Evolutionary conservation across 2,113 vertebrate species (phyloP).

Genomic region (Dasyornis broadbenti): DNA sequence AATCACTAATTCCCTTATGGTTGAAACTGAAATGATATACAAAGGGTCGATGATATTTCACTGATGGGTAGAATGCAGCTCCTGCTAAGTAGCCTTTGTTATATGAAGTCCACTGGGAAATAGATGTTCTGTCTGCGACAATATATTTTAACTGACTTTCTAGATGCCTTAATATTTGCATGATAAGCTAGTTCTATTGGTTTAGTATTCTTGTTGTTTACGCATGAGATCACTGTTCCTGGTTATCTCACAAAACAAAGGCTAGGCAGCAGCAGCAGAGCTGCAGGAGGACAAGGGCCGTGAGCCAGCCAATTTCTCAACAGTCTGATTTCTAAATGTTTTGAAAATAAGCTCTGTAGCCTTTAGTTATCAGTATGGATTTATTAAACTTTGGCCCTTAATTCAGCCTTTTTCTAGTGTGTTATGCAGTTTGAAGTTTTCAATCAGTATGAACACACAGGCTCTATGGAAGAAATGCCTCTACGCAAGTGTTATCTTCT

Average conservation of each 20-base stretch:
- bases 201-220: constrained; percentile 89
- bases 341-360: constrained; percentile 73
- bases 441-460: constrained; percentile 72
- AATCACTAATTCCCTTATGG: constrained; percentile 77
- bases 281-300: constrained; percentile 70
- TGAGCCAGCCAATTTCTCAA: constrained; percentile 70
- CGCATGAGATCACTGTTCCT: constrained; percentile 90
- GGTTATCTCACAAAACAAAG: constrained; percentile 83
- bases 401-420: constrained; percentile 76
- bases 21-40: constrained; percentile 72
- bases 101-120: constrained; percentile 89
- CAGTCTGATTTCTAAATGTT: constrained; percentile 76
- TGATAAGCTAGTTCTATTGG: constrained; percentile 94
- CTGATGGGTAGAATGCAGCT: constrained; percentile 80
- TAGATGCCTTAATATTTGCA: constrained; percentile 99
- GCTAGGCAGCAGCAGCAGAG: constrained; percentile 72
- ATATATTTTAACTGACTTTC: constrained; percentile 88
- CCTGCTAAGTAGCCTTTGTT: constrained; percentile 92
- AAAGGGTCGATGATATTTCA: constrained; percentile 84
- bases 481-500: constrained; percentile 74
- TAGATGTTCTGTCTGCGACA: constrained; percentile 95
- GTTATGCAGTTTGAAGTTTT: constrained; percentile 74
- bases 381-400: constrained; percentile 79
- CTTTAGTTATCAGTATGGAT: constrained; percentile 77
- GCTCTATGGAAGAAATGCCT: constrained; percentile 79